These are phyloP conservation scores for Synergus japonicus DNA, from an alignment of 2,888 invertebrate species.

Conservation along the genomic window DNA sequence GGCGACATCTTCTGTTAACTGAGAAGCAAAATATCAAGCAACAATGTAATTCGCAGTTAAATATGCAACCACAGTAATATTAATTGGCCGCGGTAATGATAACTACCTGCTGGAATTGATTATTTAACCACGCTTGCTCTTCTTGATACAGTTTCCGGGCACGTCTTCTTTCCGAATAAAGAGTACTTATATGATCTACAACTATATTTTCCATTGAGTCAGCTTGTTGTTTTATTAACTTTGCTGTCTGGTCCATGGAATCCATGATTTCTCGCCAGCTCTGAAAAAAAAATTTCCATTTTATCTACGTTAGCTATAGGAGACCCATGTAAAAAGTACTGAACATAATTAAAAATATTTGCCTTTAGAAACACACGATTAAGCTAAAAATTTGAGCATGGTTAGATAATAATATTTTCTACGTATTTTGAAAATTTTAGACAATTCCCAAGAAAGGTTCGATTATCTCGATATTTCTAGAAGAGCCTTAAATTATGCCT, in stretches of 20 bases:
- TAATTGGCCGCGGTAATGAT: not conserved
- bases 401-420: no score
- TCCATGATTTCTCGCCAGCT: conserved; percentile 92
- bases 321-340: no score
- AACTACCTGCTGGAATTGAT: conserved; percentile 74
- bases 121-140: conserved; percentile 85
- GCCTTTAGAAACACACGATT: no score
- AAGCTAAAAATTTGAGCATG: no score
- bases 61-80: not conserved
- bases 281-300: conserved; percentile 63
- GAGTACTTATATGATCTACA: conserved; percentile 87
- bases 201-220: conserved; percentile 91
- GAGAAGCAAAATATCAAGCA: conserved; percentile 65
- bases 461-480: no score
- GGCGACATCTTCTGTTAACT: conserved; percentile 93
- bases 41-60: not conserved
- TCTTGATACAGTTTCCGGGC: conserved; percentile 93
- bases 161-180: conserved; percentile 92
- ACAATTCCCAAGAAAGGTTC: no score
- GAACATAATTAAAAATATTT: no score
- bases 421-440: no score
- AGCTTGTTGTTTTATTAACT: conserved; percentile 89
- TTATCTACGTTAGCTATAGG: no score
- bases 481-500: no score
- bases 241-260: conserved; percentile 91